Base-by-base conservation (phyloP, 2,113 vertebrate species). In the Poeciliopsis turrubarensis region DNA sequence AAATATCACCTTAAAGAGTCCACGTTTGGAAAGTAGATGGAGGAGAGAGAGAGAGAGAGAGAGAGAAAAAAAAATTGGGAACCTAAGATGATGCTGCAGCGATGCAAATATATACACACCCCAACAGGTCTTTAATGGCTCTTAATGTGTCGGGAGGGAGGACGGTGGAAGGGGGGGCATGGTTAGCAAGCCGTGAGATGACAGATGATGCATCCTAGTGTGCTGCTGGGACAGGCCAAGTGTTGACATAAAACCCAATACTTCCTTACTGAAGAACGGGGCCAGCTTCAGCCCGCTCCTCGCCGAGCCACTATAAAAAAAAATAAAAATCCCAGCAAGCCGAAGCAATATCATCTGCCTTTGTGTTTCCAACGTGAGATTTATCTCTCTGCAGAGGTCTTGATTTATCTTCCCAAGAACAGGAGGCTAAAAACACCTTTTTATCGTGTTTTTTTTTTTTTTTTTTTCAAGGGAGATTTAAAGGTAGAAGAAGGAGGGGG, bases 211-310 rank as follows among this genome's bases (percentile, higher is more conserved):
- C 92, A 92, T 92, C 92, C 92, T 87, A 69, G 81, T 90, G 73
- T 68, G 88, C 90, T 92, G 90, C 93, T 85, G 81, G 88, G 91
- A 92, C 89, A 92, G 90, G 84, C 91, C 78, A 70, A 82, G 88
- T 94, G 92, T 93, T 94, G 93, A 94, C 90, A 92, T 87, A 93
- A 83, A 95, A 95, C 92, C 89, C 89, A 94, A 94, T 94, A 94
- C 94, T 94, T 94, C 94, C 94, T 91, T 90, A 82, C 89, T 81
- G 85, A 90, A 92, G 90, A 93, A 90, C 86, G 63, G 72, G 87
- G 86, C 91, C 89, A 92, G 86, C 67, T 84, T 73, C 85, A 83
- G 90, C 91, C 84, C 87, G 89, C 91, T 86, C 80, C 84, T 84
- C 12, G 77, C 89, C 79, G 73, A 80, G 87, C 83, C 83, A 82